phyloP scores from a whole-genome alignment of 1,140 invertebrate genomes.

The Planococcus citri region DNA sequence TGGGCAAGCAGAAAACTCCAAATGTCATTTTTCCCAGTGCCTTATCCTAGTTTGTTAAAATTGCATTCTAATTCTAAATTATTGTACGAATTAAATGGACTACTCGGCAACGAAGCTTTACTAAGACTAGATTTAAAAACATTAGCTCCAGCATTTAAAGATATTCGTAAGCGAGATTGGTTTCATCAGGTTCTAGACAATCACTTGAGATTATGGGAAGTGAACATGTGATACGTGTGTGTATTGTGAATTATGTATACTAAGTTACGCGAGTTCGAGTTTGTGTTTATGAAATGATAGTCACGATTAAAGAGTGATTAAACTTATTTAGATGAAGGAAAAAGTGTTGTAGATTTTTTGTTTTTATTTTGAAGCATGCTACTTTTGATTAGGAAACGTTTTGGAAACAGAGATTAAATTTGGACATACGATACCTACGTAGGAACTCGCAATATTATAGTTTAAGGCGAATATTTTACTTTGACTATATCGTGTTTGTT shows the following conservation, averaged over 20 bases:
- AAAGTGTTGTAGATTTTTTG: too few species aligned
- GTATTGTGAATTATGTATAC: too few species aligned
- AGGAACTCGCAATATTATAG: too few species aligned
- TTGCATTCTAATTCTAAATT: conserved; percentile 59
- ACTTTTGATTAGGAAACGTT: too few species aligned
- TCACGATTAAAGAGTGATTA: too few species aligned
- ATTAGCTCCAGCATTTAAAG: conserved; percentile 58
- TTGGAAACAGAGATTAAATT: too few species aligned
- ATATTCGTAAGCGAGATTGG: conserved; percentile 55
- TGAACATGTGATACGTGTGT: conserved; percentile 51
- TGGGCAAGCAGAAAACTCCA: conserved; percentile 60
- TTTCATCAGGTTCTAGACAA: conserved; percentile 77
- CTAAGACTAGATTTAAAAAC: conserved; percentile 65
- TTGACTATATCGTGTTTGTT: background rate
- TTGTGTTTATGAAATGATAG: too few species aligned
- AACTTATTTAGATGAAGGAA: too few species aligned
- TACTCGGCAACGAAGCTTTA: conserved; percentile 69
- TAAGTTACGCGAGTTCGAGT: too few species aligned
- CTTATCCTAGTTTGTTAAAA: conserved; percentile 64
- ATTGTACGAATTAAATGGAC: conserved; percentile 51
- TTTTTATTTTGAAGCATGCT: too few species aligned
- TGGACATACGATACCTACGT: too few species aligned
- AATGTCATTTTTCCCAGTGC: conserved; percentile 66
- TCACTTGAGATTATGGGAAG: conserved; percentile 75
- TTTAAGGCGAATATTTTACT: too few species aligned